Percentiles rank a stretch among this genome's conserved stretches.
These are phyloP conservation scores for Syngnathus scovelli DNA, from an alignment of 2,113 vertebrate genomes.

Conservation along the genomic window DNA sequence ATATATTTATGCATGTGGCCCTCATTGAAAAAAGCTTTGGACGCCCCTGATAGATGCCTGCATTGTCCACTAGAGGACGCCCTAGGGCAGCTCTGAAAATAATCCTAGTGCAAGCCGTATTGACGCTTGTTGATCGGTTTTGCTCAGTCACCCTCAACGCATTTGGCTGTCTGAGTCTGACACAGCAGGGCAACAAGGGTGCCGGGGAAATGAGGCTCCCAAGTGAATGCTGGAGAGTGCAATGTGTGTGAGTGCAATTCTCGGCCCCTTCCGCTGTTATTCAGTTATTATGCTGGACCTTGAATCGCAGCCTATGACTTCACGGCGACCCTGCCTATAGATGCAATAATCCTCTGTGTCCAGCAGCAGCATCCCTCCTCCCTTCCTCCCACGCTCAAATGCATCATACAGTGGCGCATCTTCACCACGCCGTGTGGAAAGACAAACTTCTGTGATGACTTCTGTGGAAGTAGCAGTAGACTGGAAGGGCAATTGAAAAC, in stretches of 20 bases:
- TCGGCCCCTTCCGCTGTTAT: not conserved
- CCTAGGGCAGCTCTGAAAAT: not conserved
- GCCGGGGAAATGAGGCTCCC: not conserved
- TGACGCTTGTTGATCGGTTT: not conserved
- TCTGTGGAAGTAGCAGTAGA: conserved; percentile 5
- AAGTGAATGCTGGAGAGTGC: not conserved
- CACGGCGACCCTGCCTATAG: conserved; percentile 12
- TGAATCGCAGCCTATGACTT: not conserved
- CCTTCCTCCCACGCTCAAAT: conserved; percentile 41
- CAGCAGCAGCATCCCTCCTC: conserved; percentile 27
- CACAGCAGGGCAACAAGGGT: not conserved
- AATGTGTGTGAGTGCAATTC: not conserved
- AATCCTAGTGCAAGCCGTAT: not conserved
- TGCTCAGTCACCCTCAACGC: not conserved
- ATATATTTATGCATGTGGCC: no score
- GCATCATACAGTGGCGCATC: conserved; percentile 46
- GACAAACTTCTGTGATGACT: conserved; percentile 31
- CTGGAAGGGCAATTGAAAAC: conserved; percentile 20
- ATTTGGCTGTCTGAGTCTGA: conserved; percentile 6
- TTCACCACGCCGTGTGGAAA: conserved; percentile 15
- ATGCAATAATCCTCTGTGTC: conserved; percentile 44
- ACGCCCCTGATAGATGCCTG: not conserved
- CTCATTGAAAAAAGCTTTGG: no score
- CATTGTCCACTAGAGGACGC: conserved; percentile 36
- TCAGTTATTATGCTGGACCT: not conserved